Evolutionary conservation across 2,113 vertebrate species (phyloP).

Genomic region (Danio rerio): DNA sequence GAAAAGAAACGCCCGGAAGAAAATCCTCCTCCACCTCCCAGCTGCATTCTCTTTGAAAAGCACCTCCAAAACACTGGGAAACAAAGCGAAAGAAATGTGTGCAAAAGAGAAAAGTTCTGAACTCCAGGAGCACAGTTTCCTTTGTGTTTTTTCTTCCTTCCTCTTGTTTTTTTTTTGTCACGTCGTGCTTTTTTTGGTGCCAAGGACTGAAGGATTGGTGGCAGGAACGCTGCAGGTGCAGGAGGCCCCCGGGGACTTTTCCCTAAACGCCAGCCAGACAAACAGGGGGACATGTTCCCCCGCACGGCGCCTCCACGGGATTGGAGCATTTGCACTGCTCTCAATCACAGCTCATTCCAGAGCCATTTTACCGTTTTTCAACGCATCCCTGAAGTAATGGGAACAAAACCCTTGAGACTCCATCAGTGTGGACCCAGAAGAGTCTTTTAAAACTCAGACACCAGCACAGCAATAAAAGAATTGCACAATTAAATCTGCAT

Average conservation of each 20-base stretch:
- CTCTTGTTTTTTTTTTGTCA: conserved; percentile 41
- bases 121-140: conserved; percentile 14
- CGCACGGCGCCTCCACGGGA: conserved; percentile 42
- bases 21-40: conserved; percentile 3
- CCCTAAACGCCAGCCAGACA: conserved; percentile 49
- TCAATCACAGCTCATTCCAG: conserved; percentile 56
- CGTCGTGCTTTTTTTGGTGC: conserved; percentile 33
- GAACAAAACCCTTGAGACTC: conserved; percentile 61
- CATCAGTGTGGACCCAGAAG: conserved; percentile 45
- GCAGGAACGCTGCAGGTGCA: conserved; percentile 54
- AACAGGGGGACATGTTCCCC: conserved; percentile 45
- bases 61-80: conserved; percentile 22
- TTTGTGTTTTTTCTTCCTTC: conserved; percentile 29
- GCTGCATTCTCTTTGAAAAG: conserved; percentile 28
- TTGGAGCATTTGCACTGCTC: conserved; percentile 52
- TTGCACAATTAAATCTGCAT: conserved; percentile 44
- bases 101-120: conserved; percentile 21
- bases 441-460: conserved; percentile 59
- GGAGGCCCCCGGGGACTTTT: conserved; percentile 34
- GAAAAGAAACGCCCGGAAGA: conserved; percentile 19
- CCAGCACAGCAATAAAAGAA: conserved; percentile 48
- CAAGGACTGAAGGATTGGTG: conserved; percentile 51
- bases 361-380: conserved; percentile 41
- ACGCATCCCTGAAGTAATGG: conserved; percentile 65
- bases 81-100: conserved; percentile 22